A percentile compares a stretch with the other conserved stretches of the same genome.
Conservation (phyloP, 1,140 invertebrate species). For the Dendroctonus valens region DNA sequence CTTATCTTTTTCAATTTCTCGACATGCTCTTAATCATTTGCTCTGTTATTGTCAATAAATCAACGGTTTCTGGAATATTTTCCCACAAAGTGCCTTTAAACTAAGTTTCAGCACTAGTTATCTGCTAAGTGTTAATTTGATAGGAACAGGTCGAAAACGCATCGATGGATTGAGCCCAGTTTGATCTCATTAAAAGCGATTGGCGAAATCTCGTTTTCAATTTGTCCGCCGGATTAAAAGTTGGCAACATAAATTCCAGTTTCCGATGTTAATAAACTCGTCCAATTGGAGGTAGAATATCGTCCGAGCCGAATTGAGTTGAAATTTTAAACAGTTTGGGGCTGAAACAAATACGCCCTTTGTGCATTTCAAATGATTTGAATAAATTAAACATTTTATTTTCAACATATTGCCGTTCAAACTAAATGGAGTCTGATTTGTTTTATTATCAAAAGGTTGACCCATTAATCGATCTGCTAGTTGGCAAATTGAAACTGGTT, state of each 20-base stretch:
- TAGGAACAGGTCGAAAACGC: too few species aligned
- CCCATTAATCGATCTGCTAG: too few species aligned
- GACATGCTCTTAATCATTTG: too few species aligned
- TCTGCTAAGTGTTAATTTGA: too few species aligned
- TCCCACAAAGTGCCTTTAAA: too few species aligned
- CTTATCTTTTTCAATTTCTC: too few species aligned
- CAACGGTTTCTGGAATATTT: too few species aligned
- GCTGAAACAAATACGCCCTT: slow-evolving; percentile 1
- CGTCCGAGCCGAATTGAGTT: background rate
- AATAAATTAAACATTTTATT: background rate
- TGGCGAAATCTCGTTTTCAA: background rate
- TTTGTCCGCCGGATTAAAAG: background rate
- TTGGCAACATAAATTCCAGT: background rate
- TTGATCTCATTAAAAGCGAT: background rate
- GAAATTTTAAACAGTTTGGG: background rate
- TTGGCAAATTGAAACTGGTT: too few species aligned
- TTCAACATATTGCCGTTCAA: background rate
- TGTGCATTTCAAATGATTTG: background rate
- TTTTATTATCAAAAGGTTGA: too few species aligned
- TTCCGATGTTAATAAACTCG: background rate
- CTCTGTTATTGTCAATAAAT: too few species aligned
- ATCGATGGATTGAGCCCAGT: background rate
- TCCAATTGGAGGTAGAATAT: background rate
- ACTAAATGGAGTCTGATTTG: too few species aligned
- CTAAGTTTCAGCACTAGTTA: too few species aligned